These are phyloP conservation scores for Cydia amplana DNA, from an alignment of 1,140 invertebrate species.

Conservation along the genomic window DNA sequence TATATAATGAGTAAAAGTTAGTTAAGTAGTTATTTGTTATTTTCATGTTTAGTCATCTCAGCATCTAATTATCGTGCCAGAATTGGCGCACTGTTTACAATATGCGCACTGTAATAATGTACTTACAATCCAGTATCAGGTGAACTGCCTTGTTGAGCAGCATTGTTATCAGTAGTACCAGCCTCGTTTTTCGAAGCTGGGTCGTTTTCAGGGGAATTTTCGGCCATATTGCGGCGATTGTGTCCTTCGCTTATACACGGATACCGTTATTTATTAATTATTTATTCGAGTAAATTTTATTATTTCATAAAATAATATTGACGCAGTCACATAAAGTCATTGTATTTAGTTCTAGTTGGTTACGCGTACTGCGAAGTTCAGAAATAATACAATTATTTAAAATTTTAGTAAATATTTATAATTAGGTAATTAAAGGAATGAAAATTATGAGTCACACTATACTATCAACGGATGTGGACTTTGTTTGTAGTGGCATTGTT, in stretches of 20 bases:
- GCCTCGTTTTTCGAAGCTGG: not conserved
- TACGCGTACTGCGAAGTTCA: not conserved
- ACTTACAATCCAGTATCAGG: not conserved
- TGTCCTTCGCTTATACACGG: not conserved
- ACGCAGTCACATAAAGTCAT: not conserved
- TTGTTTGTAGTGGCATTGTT: no score
- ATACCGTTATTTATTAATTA: not conserved
- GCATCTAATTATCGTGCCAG: no score
- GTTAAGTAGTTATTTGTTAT: no score
- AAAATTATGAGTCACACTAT: no score
- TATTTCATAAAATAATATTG: not conserved
- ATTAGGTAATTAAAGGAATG: no score
- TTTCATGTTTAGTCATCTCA: no score
- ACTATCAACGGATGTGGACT: no score
- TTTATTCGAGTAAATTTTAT: not conserved
- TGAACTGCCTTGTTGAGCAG: constrained; percentile 11
- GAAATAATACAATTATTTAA: not conserved
- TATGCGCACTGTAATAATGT: not conserved
- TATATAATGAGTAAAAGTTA: no score
- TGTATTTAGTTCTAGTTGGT: constrained; percentile 6
- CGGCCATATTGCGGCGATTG: not conserved
- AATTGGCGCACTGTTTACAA: not conserved
- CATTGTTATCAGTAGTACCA: not conserved
- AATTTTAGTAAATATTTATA: no score
- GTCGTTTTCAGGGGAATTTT: constrained; percentile 1